Base-by-base conservation (phyloP, 1,140 invertebrate species). In the Ceratina calcarata region DNA sequence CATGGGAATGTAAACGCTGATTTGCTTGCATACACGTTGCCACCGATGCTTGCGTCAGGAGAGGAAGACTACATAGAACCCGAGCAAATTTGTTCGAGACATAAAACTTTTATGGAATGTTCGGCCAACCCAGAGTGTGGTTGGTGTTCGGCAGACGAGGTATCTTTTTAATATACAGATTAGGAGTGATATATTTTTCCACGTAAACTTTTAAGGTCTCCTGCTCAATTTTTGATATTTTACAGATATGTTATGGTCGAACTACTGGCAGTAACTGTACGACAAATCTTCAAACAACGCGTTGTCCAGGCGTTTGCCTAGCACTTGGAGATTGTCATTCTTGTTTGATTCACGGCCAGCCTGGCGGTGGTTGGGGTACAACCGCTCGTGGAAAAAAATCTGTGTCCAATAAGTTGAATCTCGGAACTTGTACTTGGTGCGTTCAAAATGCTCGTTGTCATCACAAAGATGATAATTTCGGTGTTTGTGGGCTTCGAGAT, bases 361-460 rank as follows among this genome's bases (percentile, higher is more conserved):
- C 92, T 93, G 76, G 94, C 91, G 91, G 91, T 64, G 91, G 91
- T 66, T 93, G 92, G 92, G 92, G 92, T 61, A 93, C 90, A 15
- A 93, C 90, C 78, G 85, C 89, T 16, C 89, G 89, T 6, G 91
- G 92, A 8, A 91, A 87, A 61, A 91, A 87, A 24, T 97, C 96
- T 0, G 95, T 97, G 24, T 96, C 96, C 32, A 95, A 95, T 81
- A 96, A 97, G 87, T 90, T 97, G 53, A 95, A 93, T 73, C 91
- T 97, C 2, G 95, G 96, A 57, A 95, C 97, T 69, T 99, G 98
- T 91, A 97, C 95, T 24, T 98, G 98, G 98, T 98, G 97, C 91
- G 97, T 98, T 0, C 97, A 98, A 90, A 98, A 98, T 88, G 97
- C 97, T 0, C 94, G 95, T n/a, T 98, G 98, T 90, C 97, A 98